Conservation (phyloP, 1,140 invertebrate genomes). For the Maniola jurtina region DNA sequence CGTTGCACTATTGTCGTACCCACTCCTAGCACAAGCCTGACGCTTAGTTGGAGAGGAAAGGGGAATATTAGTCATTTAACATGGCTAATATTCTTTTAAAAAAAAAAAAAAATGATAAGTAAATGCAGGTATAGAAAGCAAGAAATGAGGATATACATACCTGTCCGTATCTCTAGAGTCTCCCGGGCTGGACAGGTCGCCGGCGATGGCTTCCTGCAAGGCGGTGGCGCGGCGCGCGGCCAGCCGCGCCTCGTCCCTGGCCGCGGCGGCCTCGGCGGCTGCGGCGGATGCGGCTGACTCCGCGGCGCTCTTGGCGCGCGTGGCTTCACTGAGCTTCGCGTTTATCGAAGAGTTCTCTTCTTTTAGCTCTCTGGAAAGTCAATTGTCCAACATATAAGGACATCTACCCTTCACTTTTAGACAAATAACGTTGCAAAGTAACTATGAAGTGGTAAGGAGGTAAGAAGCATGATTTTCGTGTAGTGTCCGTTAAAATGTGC, state of each 20-base stretch:
- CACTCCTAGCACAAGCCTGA: too few relatives aligned
- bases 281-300: slow-evolving; percentile 59
- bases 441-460: too few relatives aligned
- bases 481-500: too few relatives aligned
- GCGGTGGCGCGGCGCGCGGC: slow-evolving; percentile 62
- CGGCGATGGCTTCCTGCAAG: slow-evolving; percentile 72
- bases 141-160: slow-evolving; percentile 33
- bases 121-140: too few relatives aligned
- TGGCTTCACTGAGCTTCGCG: slow-evolving; percentile 55
- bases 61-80: too few relatives aligned
- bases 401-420: not conserved
- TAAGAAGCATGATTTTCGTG: too few relatives aligned
- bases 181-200: slow-evolving; percentile 64
- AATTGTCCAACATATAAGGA: too few relatives aligned
- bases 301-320: slow-evolving; percentile 49
- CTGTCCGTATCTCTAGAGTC: slow-evolving; percentile 68
- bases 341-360: slow-evolving; percentile 61
- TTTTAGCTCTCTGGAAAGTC: slow-evolving; percentile 57
- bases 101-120: too few relatives aligned
- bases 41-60: too few relatives aligned
- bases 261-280: slow-evolving; percentile 55
- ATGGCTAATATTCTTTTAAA: too few relatives aligned
- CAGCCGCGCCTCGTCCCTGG: slow-evolving; percentile 62
- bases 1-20: too few relatives aligned
- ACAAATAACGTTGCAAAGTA: too few relatives aligned